Conservation (phyloP, 2,888 invertebrate species). For the Tipula unca region DNA sequence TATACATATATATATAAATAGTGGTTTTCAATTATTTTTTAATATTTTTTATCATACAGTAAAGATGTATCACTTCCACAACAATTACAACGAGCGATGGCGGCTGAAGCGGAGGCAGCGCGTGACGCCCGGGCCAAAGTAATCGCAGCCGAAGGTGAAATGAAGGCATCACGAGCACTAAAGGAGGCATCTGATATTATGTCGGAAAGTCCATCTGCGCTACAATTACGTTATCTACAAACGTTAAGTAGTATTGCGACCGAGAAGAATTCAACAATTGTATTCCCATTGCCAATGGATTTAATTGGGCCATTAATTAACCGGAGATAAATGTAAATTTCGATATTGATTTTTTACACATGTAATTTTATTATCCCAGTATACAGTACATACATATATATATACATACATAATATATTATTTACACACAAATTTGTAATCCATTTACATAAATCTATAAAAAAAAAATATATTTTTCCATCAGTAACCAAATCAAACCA, state of each 20-base stretch:
- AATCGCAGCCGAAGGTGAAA: conserved; percentile 77
- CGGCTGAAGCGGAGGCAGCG: conserved; percentile 73
- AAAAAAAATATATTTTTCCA: background rate
- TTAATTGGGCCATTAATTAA: conserved; percentile 40
- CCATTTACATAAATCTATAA: background rate
- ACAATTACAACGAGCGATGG: conserved; percentile 72
- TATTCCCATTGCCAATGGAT: conserved; percentile 88
- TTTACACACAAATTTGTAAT: background rate
- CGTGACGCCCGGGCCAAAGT: conserved; percentile 72
- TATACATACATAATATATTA: background rate
- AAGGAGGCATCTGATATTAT: conserved; percentile 80
- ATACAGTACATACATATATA: background rate
- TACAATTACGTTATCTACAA: conserved; percentile 66
- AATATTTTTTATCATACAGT: conserved; percentile 37
- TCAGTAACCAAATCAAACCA: background rate
- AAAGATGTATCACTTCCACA: conserved; percentile 72
- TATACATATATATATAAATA: background rate
- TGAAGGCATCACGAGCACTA: conserved; percentile 68
- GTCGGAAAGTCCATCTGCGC: conserved; percentile 60
- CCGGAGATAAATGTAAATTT: background rate
- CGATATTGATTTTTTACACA: background rate
- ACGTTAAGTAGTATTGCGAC: conserved; percentile 85
- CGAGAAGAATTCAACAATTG: conserved; percentile 91
- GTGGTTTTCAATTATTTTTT: background rate
- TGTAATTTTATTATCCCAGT: background rate